Evolutionary conservation across 2,113 vertebrate genomes (phyloP), one percentile per base, ranked within the genome.

Genomic region (Pluvialis apricaria): DNA sequence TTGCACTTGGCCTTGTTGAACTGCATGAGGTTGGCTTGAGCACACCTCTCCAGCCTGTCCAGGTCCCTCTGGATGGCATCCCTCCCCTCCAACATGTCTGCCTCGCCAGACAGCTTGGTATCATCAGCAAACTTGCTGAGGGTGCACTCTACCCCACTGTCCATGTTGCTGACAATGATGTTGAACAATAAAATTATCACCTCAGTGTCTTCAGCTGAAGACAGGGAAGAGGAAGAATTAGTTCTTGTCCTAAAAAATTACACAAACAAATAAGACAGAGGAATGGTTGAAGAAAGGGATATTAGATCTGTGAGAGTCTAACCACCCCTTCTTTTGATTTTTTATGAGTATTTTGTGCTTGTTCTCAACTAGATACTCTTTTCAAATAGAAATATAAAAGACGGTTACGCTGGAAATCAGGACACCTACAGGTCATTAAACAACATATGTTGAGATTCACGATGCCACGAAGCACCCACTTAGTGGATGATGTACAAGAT

Each of bases 381-480:
- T 93, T 83, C 45, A 95, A 83, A 86, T 83, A 61, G 28, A 72
- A 92, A 91, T 90, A 77, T 73, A 83, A 91, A 90, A 90, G 40
- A 73, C 0, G 0, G 54, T 65, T 88, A 71, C 3, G 2, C 34
- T 94, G 61, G 55, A 88, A 94, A 91, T 82, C 6, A 0, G 47
- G 55, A 92, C 65, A 88, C 24, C 40, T 95, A 92, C 2, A 1
- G 94, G 94, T 96, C 90, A 76, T 91, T 89, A 82, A 96, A 86
- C 76, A 95, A 61, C 94, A 92, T 96, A 97, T 89, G 88, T 31
- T 91, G 80, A 97, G 40, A 94, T 76, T 49, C 72, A 86, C 57
- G 72, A 76, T 95, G 80, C 40, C 88, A 93, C 72, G 68, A 94
- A 91, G 69, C 72, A 89, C 70, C 77, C 69, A 95, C 88, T 93